Base-by-base conservation (phyloP, 2,888 invertebrate species). In the Chalcosyrphus nemorum region DNA sequence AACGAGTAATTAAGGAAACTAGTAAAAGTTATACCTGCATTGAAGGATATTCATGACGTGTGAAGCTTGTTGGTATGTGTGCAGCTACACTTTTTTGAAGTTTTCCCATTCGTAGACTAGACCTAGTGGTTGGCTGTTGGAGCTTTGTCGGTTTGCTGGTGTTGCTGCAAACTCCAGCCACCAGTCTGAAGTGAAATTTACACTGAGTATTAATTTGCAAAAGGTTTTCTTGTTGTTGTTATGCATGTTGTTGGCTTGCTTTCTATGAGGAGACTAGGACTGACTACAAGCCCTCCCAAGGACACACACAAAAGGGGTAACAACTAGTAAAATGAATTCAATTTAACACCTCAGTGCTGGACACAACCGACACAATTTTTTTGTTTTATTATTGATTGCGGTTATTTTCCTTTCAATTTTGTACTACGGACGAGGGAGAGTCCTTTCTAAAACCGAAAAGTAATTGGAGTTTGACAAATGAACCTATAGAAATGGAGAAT, bases 1-100 rank as follows among this genome's bases (percentile, higher is more conserved):
- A 86, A 86, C 75, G 80, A 86, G 85, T 86, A 86, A 82, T 87
- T 86, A 87, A 87, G 80, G 82, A 66, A 82, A 86, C 81, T 86
- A 80, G 86, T 72, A 65, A 74, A 85, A 86, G 81, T 86, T 81
- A 81, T 81, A 78, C 78, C 72, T 78, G 74, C 74, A 84, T 74
- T 77, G 72, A 72, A 77, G 72, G 59, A 65, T 74, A 61, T 43
- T 35, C 50, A 17, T 59, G 24, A 35, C 54, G 52, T 52, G 61
- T 59, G 59, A 32, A n/a, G n/a, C n/a, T n/a, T n/a, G n/a, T n/a
- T n/a, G n/a, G n/a, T n/a, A n/a, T n/a, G n/a, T 52, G 7, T 29
- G 4, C 15, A 35, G 7, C n/a, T n/a, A n/a, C n/a, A 1, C 3
- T 52, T 63, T 63, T 65, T 63, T 74, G 19, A 52, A 45, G 47